Conservation (phyloP, 2,797 vertebrate species). For the Chromis chromis region DNA sequence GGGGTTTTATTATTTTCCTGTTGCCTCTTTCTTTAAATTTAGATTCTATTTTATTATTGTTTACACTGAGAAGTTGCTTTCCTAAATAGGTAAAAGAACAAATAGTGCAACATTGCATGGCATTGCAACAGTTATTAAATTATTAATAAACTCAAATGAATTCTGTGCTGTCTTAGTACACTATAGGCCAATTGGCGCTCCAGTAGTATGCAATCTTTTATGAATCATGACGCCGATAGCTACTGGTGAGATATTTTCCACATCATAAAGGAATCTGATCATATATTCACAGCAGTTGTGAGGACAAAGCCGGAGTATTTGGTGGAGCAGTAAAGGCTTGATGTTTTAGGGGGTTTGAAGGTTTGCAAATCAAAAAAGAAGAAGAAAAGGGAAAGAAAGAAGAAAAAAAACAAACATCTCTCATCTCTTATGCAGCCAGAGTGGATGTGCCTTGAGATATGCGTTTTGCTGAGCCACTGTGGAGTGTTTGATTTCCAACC, state of each 20-base stretch:
- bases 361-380: constrained; percentile 62
- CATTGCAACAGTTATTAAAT: constrained; percentile 64
- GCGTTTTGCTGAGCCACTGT: constrained; percentile 78
- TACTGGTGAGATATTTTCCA: constrained; percentile 60
- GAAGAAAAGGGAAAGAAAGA: constrained; percentile 6
- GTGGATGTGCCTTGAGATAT: constrained; percentile 80
- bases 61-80: constrained; percentile 46
- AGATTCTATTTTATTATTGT: constrained; percentile 54
- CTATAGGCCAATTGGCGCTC: constrained; percentile 62
- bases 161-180: constrained; percentile 43
- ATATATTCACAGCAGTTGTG: constrained; percentile 50
- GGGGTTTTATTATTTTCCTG: constrained; percentile 50
- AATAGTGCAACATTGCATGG: constrained; percentile 59
- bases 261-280: constrained; percentile 57
- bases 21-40: constrained; percentile 49
- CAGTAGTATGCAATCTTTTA: constrained; percentile 69
- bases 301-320: constrained; percentile 65
- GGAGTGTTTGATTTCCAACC: constrained; percentile 81
- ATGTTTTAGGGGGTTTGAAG: constrained; percentile 64
- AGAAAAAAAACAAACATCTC: constrained; percentile 25
- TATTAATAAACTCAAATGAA: constrained; percentile 60
- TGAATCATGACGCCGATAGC: constrained; percentile 65
- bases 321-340: constrained; percentile 55
- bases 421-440: constrained; percentile 76
- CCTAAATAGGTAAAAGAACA: constrained; percentile 55